These are phyloP conservation scores for Amphiprion clarkii DNA, from an alignment of 2,797 vertebrate genomes.

Conservation along the genomic window DNA sequence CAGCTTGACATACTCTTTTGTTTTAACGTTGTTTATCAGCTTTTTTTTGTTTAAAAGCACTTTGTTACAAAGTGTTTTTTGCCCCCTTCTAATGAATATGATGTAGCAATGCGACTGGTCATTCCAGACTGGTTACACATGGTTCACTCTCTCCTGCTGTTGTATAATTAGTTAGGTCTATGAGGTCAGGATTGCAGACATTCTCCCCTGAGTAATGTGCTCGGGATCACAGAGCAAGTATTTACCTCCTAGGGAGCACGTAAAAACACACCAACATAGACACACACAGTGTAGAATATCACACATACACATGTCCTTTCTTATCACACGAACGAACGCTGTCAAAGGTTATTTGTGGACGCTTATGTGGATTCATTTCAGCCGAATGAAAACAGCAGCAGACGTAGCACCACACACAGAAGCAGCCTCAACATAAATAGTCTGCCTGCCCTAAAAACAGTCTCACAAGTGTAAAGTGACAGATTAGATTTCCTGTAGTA, in stretches of 20 bases:
- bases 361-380: constrained; percentile 37
- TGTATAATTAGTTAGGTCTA: constrained; percentile 43
- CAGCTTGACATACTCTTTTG: no score
- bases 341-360: constrained; percentile 62
- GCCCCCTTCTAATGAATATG: neutral
- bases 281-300: constrained; percentile 25
- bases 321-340: constrained; percentile 41
- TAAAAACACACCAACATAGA: constrained; percentile 39
- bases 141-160: constrained; percentile 40
- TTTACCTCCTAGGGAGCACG: constrained; percentile 60
- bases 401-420: constrained; percentile 48
- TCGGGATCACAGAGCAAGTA: constrained; percentile 41
- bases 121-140: constrained; percentile 30
- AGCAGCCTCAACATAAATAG: constrained; percentile 73
- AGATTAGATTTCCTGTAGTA: constrained; percentile 67
- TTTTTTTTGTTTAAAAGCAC: neutral
- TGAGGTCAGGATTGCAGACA: constrained; percentile 33
- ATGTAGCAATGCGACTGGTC: constrained; percentile 1
- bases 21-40: neutral
- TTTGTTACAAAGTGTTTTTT: neutral
- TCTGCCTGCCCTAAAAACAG: constrained; percentile 50
- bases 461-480: constrained; percentile 53
- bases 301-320: constrained; percentile 23
- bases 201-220: constrained; percentile 50
- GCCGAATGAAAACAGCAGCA: constrained; percentile 56